phyloP scores from a whole-genome alignment of 2,888 invertebrate genomes.

The Lysandra coridon region DNA sequence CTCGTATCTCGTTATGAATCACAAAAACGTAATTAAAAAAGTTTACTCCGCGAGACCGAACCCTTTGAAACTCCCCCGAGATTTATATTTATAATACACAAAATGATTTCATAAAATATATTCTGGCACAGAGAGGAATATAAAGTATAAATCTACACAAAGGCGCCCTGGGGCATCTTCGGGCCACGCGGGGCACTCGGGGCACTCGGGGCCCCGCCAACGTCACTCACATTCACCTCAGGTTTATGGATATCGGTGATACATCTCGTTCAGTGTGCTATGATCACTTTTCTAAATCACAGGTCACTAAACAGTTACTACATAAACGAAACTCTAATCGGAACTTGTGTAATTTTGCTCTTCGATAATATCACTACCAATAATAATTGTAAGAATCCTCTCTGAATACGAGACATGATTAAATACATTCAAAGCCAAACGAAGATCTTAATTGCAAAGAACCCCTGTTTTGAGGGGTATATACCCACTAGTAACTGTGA shows the following conservation, averaged over 20 bases:
- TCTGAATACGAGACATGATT: not conserved
- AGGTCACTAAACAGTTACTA: too few relatives aligned
- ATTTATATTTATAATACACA: slow-evolving; percentile 17
- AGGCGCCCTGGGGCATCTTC: not conserved
- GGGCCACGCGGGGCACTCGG: not conserved
- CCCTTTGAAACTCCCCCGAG: slow-evolving; percentile 4
- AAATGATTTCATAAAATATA: slow-evolving; percentile 6
- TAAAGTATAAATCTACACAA: slow-evolving; percentile 2
- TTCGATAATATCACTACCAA: too few relatives aligned
- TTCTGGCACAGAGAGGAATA: slow-evolving; percentile 1
- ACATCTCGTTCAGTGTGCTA: not conserved
- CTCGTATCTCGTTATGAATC: slow-evolving; percentile 6
- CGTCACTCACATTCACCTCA: not conserved
- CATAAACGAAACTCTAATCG: too few relatives aligned
- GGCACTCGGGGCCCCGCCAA: not conserved
- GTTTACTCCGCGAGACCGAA: slow-evolving; percentile 1
- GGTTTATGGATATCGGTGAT: not conserved
- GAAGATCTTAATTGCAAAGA: not conserved
- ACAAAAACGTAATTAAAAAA: slow-evolving; percentile 17
- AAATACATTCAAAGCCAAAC: not conserved
- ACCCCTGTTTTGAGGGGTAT: not conserved
- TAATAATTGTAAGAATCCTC: too few relatives aligned
- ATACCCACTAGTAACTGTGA: not conserved
- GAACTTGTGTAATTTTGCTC: too few relatives aligned
- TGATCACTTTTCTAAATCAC: too few relatives aligned